phyloP scores from a whole-genome alignment of 2,113 vertebrate genomes.

The Psettodes erumei region DNA sequence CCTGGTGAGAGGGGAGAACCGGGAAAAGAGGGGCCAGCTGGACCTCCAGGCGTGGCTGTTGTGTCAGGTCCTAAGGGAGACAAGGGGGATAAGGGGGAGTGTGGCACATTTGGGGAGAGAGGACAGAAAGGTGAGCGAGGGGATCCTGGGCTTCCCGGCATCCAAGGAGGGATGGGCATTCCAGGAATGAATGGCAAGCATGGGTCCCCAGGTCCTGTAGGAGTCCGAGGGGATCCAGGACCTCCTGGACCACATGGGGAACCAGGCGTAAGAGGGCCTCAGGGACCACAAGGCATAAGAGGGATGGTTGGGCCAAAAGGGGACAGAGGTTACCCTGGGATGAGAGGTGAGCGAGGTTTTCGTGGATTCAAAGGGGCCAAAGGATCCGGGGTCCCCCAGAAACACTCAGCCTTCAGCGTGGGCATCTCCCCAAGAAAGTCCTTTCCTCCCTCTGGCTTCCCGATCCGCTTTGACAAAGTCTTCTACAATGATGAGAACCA shows the following conservation, averaged over 20 bases:
- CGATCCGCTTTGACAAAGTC: conserved; percentile 92
- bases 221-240: conserved; percentile 86
- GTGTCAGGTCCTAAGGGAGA: conserved; percentile 88
- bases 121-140: conserved; percentile 88
- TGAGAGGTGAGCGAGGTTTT: conserved; percentile 86
- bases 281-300: conserved; percentile 84
- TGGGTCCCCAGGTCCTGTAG: conserved; percentile 84
- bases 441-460: conserved; percentile 90
- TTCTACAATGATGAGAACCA: conserved; percentile 90
- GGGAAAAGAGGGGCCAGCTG: conserved; percentile 74
- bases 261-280: conserved; percentile 79
- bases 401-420: conserved; percentile 91
- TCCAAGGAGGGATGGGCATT: conserved; percentile 88
- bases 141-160: conserved; percentile 84
- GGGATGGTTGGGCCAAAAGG: conserved; percentile 89
- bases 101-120: conserved; percentile 85
- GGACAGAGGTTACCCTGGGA: conserved; percentile 86
- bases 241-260: conserved; percentile 89
- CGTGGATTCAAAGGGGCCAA: conserved; percentile 89
- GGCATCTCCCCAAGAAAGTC: conserved; percentile 90
- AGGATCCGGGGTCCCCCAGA: conserved; percentile 72
- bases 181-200: conserved; percentile 83
- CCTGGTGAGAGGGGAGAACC: conserved; percentile 90
- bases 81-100: conserved; percentile 88
- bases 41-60: conserved; percentile 82